A percentile compares a stretch with the other conserved stretches of the same genome.
Evolutionary conservation across 1,140 invertebrate species (phyloP).

Genomic region (Epicauta chinensis): DNA sequence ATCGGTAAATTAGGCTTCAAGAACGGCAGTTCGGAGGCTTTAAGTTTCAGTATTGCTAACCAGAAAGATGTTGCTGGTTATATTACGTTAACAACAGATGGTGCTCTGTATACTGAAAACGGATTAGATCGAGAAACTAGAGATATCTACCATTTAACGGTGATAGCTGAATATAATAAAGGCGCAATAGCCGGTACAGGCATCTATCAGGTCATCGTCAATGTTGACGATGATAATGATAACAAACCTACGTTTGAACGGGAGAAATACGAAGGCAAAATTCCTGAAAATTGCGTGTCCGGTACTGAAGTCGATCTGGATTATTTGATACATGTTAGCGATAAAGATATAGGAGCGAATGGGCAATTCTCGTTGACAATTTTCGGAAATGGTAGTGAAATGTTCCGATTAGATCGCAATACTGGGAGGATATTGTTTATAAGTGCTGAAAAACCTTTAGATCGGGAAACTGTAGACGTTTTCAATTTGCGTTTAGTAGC

Average conservation of each 20-base stretch:
- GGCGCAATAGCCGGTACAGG: slow-evolving; percentile 57
- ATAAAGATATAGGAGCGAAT: slow-evolving; percentile 74
- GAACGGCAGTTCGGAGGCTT: slow-evolving; percentile 47
- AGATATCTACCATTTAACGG: slow-evolving; percentile 67
- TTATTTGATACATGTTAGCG: slow-evolving; percentile 59
- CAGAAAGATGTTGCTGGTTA: slow-evolving; percentile 69
- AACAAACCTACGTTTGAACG: slow-evolving; percentile 77
- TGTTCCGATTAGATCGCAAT: slow-evolving; percentile 68
- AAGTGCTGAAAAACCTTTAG: slow-evolving; percentile 49
- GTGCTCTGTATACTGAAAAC: slow-evolving; percentile 67
- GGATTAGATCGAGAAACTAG: slow-evolving; percentile 71
- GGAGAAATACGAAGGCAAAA: slow-evolving; percentile 64
- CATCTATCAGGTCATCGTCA: slow-evolving; percentile 69
- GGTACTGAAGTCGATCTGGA: slow-evolving; percentile 67
- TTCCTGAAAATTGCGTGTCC: slow-evolving; percentile 69
- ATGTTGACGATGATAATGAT: slow-evolving; percentile 86
- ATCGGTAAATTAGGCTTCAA: slow-evolving; percentile 67
- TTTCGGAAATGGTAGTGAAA: slow-evolving; percentile 64
- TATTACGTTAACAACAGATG: slow-evolving; percentile 68
- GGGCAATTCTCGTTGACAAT: slow-evolving; percentile 67
- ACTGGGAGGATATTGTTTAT: slow-evolving; percentile 59
- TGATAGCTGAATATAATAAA: slow-evolving; percentile 68
- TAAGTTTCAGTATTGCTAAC: slow-evolving; percentile 70
- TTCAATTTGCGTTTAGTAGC: slow-evolving; percentile 69
- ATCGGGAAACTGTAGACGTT: slow-evolving; percentile 63